phyloP scores from a whole-genome alignment of 2,797 vertebrate species.

The Cryptoprocta ferox region DNA sequence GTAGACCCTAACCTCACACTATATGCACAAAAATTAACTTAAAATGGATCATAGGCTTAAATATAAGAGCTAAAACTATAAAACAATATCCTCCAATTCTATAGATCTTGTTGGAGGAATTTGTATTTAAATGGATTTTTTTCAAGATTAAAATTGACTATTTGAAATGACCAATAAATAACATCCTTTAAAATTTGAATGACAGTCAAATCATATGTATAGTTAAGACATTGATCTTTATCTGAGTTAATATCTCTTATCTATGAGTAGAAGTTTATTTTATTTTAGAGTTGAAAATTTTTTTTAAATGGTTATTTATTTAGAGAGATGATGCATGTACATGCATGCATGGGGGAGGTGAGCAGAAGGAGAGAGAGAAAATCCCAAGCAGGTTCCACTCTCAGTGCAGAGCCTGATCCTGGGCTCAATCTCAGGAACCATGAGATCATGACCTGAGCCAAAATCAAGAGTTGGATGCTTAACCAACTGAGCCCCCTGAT shows the following conservation, averaged over 20 bases:
- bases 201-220: background rate
- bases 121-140: background rate
- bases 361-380: no score
- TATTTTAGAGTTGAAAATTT: constrained; percentile 34
- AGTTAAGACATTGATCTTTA: background rate
- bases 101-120: background rate
- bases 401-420: no score
- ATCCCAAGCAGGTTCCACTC: no score
- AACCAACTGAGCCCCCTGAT: no score
- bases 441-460: no score
- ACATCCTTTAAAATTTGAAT: constrained; percentile 22
- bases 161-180: constrained; percentile 30
- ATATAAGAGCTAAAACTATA: background rate
- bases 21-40: background rate
- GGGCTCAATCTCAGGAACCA: no score
- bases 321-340: no score
- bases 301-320: background rate
- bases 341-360: no score
- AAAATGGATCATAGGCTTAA: background rate
- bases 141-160: background rate
- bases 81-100: background rate
- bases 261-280: background rate
- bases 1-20: background rate
- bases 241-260: constrained; percentile 13
- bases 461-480: no score